Base-by-base conservation (phyloP, 2,797 vertebrate species). In the Mastacembelus armatus region DNA sequence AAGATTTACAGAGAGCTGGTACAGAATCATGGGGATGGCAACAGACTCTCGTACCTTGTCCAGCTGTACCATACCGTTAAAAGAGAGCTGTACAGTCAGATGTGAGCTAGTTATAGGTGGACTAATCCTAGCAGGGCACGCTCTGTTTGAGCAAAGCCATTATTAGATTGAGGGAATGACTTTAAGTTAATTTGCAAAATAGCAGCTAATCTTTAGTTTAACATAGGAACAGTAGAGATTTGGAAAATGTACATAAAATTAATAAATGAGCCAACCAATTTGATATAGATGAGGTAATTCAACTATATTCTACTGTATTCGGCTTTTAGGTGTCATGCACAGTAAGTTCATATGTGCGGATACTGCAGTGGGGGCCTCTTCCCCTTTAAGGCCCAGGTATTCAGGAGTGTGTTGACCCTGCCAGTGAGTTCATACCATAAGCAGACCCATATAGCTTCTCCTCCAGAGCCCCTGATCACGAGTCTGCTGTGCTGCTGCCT, bases 361-460 rank as follows among this genome's bases (percentile, higher is more conserved):
- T 81, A 48, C 75, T 76, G 67, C 71, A 44, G 74, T 64, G 48
- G 48, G 75, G 81, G 83, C 79, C 78, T 80, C 84, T 90, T 89
- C 72, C 85, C 83, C 88, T 90, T 89, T 90, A 89, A 89, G 83
- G 83, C 52, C 64, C 83, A 84, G 78, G 84, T 80, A 83, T 81
- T 78, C 68, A 68, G 42, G 70, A 85, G 84, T 79, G 83, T 73
- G 84, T 74, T 91, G 88, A 92, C 89, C 89, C 87, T 78, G 85
- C 70, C 90, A 89, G 80, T 66, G 85, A 91, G 91, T 92, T 90
- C 89, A 91, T 90, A 83, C 84, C 86, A 89, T 88, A 85, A 89
- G 85, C 87, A 89, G 87, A 90, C 88, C 90, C 82, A 89, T 89
- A 88, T 89, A 91, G 89, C 85, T 85, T 82, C 86, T 89, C 85